Percentiles rank a stretch among this genome's conserved stretches.
Evolutionary conservation across 2,797 vertebrate species (phyloP).

Genomic region (Chaetophractus vellerosus): DNA sequence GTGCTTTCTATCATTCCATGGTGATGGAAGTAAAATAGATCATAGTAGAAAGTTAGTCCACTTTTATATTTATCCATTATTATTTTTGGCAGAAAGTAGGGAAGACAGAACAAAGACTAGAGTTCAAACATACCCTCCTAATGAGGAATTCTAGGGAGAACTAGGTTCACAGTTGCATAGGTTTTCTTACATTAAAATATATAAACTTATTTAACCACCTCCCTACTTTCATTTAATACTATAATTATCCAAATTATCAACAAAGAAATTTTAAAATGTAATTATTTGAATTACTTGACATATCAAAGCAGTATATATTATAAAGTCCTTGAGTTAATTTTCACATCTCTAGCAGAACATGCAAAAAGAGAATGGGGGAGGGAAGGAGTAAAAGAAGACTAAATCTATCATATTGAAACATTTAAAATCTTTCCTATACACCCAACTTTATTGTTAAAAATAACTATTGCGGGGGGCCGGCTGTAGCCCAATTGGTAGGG

Average conservation of each 20-base stretch:
- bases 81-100: not conserved
- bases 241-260: not conserved
- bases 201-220: not conserved
- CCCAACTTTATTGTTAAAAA: constrained; percentile 73
- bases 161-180: not conserved
- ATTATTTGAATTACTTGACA: constrained; percentile 68
- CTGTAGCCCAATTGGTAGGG: too few species aligned
- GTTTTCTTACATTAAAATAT: constrained; percentile 40
- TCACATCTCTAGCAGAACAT: constrained; percentile 59
- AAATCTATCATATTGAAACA: constrained; percentile 62
- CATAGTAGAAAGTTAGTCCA: not conserved
- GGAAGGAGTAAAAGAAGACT: constrained; percentile 63
- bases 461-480: constrained; percentile 59
- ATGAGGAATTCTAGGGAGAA: constrained; percentile 28
- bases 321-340: constrained; percentile 64
- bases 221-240: constrained; percentile 40
- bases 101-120: not conserved
- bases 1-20: not conserved
- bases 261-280: constrained; percentile 31
- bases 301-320: constrained; percentile 70
- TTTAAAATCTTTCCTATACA: constrained; percentile 66
- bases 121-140: not conserved
- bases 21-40: not conserved
- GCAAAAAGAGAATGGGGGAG: constrained; percentile 53
- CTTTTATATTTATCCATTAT: not conserved